phyloP scores from a whole-genome alignment of 2,113 vertebrate species.

The Tautogolabrus adspersus region DNA sequence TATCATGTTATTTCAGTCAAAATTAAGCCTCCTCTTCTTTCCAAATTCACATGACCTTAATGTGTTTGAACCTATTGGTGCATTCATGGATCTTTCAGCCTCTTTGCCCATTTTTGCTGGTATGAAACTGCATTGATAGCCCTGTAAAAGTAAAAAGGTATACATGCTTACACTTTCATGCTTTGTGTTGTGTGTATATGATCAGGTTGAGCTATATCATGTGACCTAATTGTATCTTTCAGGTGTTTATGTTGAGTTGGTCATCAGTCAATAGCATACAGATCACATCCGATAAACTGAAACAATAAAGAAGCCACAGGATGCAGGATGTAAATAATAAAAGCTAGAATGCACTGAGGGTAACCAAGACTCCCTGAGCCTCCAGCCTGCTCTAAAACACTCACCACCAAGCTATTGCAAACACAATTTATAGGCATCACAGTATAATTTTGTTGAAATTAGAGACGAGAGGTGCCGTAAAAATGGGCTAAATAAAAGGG shows the following conservation, averaged over 20 bases:
- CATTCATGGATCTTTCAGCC: no score
- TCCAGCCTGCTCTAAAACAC: not conserved
- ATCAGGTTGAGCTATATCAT: not conserved
- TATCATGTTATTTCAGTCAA: no score
- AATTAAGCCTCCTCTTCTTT: no score
- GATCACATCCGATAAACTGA: constrained; percentile 6
- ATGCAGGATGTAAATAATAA: constrained; percentile 42
- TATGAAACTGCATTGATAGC: not conserved
- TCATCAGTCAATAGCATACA: constrained; percentile 18
- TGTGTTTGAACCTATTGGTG: no score
- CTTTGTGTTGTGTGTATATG: not conserved
- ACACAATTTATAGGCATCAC: constrained; percentile 37
- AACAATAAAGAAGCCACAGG: constrained; percentile 23
- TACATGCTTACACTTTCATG: not conserved
- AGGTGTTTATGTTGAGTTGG: not conserved
- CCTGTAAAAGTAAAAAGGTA: no score
- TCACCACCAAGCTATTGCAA: constrained; percentile 32
- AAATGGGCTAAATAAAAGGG: constrained; percentile 27
- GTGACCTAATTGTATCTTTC: not conserved
- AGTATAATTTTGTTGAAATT: constrained; percentile 54
- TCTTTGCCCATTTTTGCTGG: not conserved
- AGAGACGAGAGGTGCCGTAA: constrained; percentile 33
- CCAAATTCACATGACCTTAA: no score
- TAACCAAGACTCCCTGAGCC: constrained; percentile 11
- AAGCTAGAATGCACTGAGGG: constrained; percentile 19